These are phyloP conservation scores for Hyposmocoma kahamanoa DNA, from an alignment of 1,140 invertebrate genomes.

Conservation along the genomic window DNA sequence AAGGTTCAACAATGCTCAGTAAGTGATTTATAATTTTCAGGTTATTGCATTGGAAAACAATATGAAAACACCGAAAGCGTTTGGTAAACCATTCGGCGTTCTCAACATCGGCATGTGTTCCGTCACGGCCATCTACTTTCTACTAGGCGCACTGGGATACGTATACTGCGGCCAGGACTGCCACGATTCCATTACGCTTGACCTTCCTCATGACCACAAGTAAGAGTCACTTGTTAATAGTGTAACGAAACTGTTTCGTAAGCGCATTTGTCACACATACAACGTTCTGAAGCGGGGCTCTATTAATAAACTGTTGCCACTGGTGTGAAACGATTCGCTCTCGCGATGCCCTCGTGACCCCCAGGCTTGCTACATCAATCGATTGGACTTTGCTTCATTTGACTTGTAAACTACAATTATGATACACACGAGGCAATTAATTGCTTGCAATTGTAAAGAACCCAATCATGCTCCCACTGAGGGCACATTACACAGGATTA, in stretches of 20 bases:
- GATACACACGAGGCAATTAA: too few relatives aligned
- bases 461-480: too few relatives aligned
- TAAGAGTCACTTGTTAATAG: constrained; percentile 27
- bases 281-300: not conserved
- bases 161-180: constrained; percentile 81
- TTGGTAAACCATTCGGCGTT: constrained; percentile 82
- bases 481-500: too few relatives aligned
- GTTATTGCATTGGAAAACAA: constrained; percentile 90
- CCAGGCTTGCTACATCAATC: not conserved
- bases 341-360: not conserved
- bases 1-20: too few relatives aligned
- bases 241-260: not conserved
- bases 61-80: constrained; percentile 86
- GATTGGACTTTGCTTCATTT: too few relatives aligned
- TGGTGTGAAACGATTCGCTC: too few relatives aligned
- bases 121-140: constrained; percentile 82
- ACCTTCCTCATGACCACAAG: constrained; percentile 76
- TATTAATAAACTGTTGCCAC: not conserved
- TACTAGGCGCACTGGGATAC: constrained; percentile 89
- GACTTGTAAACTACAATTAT: too few relatives aligned
- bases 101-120: constrained; percentile 85
- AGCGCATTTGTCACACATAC: not conserved
- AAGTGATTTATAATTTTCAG: too few relatives aligned
- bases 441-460: too few relatives aligned
- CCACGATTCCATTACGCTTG: constrained; percentile 82